phyloP scores from a whole-genome alignment of 2,888 invertebrate species.

The Chrysolina oricalcia region DNA sequence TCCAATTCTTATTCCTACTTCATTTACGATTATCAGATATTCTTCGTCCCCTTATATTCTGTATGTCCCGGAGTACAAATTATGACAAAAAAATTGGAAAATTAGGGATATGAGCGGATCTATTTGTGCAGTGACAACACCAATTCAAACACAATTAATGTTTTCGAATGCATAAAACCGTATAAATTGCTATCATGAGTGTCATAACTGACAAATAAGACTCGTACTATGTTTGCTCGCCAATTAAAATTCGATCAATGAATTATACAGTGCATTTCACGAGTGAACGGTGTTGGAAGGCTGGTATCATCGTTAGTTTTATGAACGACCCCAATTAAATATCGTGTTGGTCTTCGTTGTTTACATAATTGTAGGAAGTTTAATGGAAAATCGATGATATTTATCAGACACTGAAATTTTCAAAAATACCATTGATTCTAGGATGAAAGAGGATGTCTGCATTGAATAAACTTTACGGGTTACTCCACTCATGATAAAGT shows the following conservation, averaged over 20 bases:
- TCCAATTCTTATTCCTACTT: no score
- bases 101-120: slow-evolving; percentile 5
- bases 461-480: not conserved
- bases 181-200: slow-evolving; percentile 34
- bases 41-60: no score
- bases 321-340: slow-evolving; percentile 15
- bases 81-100: not conserved
- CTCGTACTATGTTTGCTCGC: slow-evolving; percentile 56
- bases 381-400: not conserved
- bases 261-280: slow-evolving; percentile 57
- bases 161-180: slow-evolving; percentile 16
- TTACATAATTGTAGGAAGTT: not conserved
- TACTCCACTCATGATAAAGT: no score
- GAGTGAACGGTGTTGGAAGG: slow-evolving; percentile 33
- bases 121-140: slow-evolving; percentile 5
- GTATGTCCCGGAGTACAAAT: not conserved
- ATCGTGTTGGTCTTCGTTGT: not conserved
- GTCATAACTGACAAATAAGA: slow-evolving; percentile 59
- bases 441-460: not conserved
- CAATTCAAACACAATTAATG: slow-evolving; percentile 13
- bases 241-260: slow-evolving; percentile 64
- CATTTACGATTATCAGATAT: no score
- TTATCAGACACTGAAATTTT: not conserved
- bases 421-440: not conserved
- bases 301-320: slow-evolving; percentile 40